phyloP scores from a whole-genome alignment of 2,888 invertebrate species.

The Xanthia togata region DNA sequence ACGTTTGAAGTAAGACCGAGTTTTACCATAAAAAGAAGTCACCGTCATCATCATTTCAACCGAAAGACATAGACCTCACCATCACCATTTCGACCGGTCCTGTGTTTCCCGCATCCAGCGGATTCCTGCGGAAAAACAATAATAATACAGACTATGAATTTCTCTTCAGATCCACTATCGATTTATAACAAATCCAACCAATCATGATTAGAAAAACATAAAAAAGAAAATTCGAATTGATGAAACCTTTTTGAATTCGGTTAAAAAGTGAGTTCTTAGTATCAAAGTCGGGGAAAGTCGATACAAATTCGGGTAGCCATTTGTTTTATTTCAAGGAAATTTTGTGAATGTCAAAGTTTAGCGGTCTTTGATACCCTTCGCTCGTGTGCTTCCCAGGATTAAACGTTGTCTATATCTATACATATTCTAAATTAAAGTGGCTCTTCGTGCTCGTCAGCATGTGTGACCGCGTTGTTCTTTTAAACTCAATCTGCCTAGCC shows the following conservation, averaged over 20 bases:
- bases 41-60: no score
- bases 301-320: neutral
- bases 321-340: neutral
- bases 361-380: neutral
- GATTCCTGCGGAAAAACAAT: neutral
- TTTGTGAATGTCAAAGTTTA: neutral
- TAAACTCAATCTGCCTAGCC: no score
- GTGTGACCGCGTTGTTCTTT: neutral
- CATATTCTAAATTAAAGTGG: no score
- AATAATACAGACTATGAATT: neutral
- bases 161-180: neutral
- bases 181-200: neutral
- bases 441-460: neutral
- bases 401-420: neutral
- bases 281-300: neutral
- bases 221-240: neutral
- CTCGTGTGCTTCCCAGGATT: neutral
- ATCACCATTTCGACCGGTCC: no score
- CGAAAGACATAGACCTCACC: no score
- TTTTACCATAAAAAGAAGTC: neutral
- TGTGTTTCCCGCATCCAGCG: no score
- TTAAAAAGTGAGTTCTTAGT: neutral
- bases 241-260: neutral
- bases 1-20: neutral
- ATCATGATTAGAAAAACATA: neutral